Evolutionary conservation across 2,797 vertebrate genomes (phyloP).

Genomic region (Pseudochaenichthys georgianus): DNA sequence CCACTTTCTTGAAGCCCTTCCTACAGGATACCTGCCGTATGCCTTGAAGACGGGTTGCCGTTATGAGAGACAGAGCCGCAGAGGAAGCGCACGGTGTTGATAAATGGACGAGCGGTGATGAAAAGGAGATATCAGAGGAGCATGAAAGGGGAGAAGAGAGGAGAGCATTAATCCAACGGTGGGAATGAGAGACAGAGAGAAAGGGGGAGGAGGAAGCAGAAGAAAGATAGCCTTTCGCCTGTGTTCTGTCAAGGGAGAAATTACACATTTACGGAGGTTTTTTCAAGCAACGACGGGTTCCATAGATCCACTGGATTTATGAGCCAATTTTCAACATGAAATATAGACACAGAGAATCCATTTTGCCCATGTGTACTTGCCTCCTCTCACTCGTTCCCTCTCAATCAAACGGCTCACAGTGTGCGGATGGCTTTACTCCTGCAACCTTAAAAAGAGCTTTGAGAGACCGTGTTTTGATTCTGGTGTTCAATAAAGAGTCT

Average conservation of each 20-base stretch:
- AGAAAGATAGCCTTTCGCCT: constrained; percentile 96
- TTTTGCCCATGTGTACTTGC: constrained; percentile 90
- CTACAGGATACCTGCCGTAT: constrained; percentile 64
- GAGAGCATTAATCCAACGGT: constrained; percentile 81
- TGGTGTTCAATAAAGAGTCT: too few relatives aligned
- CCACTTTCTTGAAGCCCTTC: constrained; percentile 64
- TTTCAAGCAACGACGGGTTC: constrained; percentile 96
- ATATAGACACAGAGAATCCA: constrained; percentile 97
- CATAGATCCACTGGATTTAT: constrained; percentile 98
- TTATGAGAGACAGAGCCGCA: constrained; percentile 45
- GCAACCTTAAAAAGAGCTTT: constrained; percentile 41
- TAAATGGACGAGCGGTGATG: constrained; percentile 95
- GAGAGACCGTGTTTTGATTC: constrained; percentile 46
- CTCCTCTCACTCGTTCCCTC: constrained; percentile 61
- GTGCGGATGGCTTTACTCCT: constrained; percentile 40
- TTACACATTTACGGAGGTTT: constrained; percentile 99
- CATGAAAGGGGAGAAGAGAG: constrained; percentile 77
- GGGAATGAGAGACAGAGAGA: constrained; percentile 54
- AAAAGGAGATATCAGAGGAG: constrained; percentile 95
- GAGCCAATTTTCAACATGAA: constrained; percentile 99
- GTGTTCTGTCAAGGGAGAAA: constrained; percentile 99
- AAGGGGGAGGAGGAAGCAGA: constrained; percentile 84
- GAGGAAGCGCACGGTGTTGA: constrained; percentile 86
- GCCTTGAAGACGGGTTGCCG: constrained; percentile 60
- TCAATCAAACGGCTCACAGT: constrained; percentile 65